Conservation (phyloP, 2,888 invertebrate species). For the Mythimna pallens region DNA sequence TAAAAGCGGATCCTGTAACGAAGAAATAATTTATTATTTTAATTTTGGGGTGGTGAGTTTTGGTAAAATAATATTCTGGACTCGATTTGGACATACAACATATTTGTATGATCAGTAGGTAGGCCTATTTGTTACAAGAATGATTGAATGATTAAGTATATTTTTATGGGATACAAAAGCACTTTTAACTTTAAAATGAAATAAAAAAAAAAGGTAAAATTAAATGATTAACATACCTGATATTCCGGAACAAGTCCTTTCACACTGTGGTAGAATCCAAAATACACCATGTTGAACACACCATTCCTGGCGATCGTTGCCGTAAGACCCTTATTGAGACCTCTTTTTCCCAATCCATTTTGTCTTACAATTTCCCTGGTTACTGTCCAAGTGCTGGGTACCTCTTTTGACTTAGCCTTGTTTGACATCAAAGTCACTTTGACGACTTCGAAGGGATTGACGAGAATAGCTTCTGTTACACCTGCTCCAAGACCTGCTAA, state of each 20-base stretch:
- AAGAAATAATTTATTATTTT: constrained; percentile 21
- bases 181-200: too few relatives aligned
- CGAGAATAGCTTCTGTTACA: constrained; percentile 96
- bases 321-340: constrained; percentile 96
- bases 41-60: too few relatives aligned
- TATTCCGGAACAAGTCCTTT: constrained; percentile 93
- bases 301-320: constrained; percentile 97
- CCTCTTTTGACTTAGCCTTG: constrained; percentile 91
- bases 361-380: constrained; percentile 94
- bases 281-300: constrained; percentile 98
- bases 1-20: constrained; percentile 91
- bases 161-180: too few relatives aligned
- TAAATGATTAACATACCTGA: constrained; percentile 83
- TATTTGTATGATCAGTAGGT: too few relatives aligned
- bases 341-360: constrained; percentile 94
- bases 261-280: constrained; percentile 98
- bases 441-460: constrained; percentile 98
- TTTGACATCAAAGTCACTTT: constrained; percentile 97
- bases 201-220: too few relatives aligned
- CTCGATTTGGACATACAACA: not conserved
- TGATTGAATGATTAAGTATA: too few relatives aligned
- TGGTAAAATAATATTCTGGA: not conserved
- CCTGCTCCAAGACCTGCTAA: constrained; percentile 97
- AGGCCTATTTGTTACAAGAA: too few relatives aligned
- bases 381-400: constrained; percentile 94